Conservation (phyloP, 2,888 invertebrate species). For the Hypercompe scribonia region DNA sequence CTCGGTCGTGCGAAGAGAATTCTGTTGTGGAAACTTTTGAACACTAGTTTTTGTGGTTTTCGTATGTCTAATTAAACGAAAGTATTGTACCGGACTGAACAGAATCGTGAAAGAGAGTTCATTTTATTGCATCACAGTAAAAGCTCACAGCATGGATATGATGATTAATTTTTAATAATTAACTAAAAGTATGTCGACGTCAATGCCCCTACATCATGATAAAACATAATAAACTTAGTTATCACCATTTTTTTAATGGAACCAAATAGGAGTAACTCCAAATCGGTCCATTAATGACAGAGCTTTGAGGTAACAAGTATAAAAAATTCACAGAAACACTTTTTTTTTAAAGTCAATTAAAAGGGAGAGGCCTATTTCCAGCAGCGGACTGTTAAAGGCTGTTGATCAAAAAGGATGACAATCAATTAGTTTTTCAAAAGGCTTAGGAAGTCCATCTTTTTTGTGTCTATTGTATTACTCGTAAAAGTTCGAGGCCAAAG, state of each 20-base stretch:
- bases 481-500: background rate
- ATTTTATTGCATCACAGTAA: background rate
- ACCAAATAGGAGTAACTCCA: too few relatives aligned
- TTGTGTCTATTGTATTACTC: background rate
- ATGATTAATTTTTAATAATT: background rate
- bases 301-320: background rate
- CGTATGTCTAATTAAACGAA: slow-evolving; percentile 32
- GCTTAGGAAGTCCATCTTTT: background rate
- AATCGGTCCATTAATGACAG: background rate
- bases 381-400: too few relatives aligned
- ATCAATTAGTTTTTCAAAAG: background rate
- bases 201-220: background rate
- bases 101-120: slow-evolving; percentile 8
- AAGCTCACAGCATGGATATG: background rate
- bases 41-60: slow-evolving; percentile 29
- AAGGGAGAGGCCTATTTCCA: too few relatives aligned
- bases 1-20: slow-evolving; percentile 58
- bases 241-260: background rate
- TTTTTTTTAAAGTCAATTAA: too few relatives aligned
- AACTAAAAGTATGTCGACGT: background rate
- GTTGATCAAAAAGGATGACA: background rate
- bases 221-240: too few relatives aligned
- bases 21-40: slow-evolving; percentile 23
- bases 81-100: slow-evolving; percentile 20
- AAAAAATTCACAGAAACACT: too few relatives aligned